Conservation (phyloP, 2,797 vertebrate species). For the Clamator glandarius region DNA sequence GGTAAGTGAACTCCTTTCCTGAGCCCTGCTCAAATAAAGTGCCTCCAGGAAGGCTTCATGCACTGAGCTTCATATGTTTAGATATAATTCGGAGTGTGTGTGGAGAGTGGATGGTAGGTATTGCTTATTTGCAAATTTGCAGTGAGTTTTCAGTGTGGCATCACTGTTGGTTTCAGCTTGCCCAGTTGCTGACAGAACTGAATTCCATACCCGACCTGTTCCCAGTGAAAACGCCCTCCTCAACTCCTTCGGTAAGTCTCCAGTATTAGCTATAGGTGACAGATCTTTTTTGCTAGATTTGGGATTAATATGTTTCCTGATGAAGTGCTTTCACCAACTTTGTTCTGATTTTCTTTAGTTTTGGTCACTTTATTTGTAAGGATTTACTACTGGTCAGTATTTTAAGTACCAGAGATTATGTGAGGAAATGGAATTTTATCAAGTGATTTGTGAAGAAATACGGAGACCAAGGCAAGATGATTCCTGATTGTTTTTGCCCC, state of each 20-base stretch:
- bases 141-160: background rate
- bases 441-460: background rate
- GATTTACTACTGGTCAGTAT: background rate
- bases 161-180: slow-evolving; percentile 82
- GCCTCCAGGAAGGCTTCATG: background rate
- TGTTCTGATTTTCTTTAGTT: background rate
- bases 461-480: background rate
- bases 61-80: background rate
- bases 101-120: background rate
- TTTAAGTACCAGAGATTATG: background rate
- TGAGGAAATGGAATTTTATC: background rate
- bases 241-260: slow-evolving; percentile 80
- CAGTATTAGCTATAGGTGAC: background rate
- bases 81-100: background rate
- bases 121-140: background rate
- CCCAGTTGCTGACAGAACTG: slow-evolving; percentile 91
- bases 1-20: background rate
- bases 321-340: background rate
- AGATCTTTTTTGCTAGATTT: background rate
- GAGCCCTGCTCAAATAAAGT: background rate
- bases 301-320: background rate
- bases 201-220: slow-evolving; percentile 87
- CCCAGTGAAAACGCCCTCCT: slow-evolving; percentile 75
- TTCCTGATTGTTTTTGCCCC: background rate
- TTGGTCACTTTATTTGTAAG: background rate